Evolutionary conservation across 2,888 invertebrate genomes (phyloP).

Genomic region (Pseudococcus viburni): DNA sequence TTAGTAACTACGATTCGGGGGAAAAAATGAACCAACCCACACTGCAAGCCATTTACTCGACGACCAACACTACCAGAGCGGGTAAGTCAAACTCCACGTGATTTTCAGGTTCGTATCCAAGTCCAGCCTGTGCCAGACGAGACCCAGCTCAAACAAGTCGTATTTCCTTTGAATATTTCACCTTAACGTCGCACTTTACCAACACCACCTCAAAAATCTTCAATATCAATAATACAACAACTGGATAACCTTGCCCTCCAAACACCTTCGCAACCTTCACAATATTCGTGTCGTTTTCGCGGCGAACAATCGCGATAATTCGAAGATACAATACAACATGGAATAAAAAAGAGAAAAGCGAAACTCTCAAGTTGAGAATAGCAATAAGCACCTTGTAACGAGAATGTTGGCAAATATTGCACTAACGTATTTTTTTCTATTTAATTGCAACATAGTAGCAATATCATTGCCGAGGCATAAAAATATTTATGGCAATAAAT

Average conservation of each 20-base stretch:
- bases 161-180: background rate
- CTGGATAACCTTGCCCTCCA: conserved; percentile 55
- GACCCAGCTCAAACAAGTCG: background rate
- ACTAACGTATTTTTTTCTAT: background rate
- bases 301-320: conserved; percentile 4
- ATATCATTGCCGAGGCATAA: background rate
- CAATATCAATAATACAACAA: conserved; percentile 23
- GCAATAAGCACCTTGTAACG: background rate
- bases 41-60: too few relatives aligned
- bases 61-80: background rate
- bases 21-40: background rate
- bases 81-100: background rate
- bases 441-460: background rate
- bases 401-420: background rate
- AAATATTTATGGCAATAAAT: background rate
- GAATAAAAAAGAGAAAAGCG: background rate
- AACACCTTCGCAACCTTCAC: conserved; percentile 6
- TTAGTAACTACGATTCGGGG: background rate
- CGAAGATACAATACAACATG: background rate
- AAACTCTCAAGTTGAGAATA: background rate
- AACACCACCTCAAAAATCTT: conserved; percentile 10
- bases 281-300: background rate
- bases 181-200: background rate
- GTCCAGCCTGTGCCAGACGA: background rate
- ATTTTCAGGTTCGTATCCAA: background rate